Evolutionary conservation across 2,888 invertebrate species (phyloP).

Genomic region (Lasius fuliginosus): DNA sequence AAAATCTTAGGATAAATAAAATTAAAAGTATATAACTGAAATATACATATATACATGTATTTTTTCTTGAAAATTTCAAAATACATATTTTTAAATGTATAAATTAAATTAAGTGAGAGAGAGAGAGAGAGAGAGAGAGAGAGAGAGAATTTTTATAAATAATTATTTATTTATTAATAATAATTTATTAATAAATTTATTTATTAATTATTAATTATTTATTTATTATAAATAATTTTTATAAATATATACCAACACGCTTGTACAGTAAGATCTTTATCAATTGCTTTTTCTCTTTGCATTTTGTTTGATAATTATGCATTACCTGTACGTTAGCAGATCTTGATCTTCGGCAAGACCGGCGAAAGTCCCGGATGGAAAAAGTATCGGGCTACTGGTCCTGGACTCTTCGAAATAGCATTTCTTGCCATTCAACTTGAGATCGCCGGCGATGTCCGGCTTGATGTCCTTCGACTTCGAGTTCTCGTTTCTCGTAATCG

Average conservation of each 20-base stretch:
- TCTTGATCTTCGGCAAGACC: constrained; percentile 83
- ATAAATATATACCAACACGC: background rate
- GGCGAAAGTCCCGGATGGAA: constrained; percentile 78
- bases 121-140: background rate
- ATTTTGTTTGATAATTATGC: constrained; percentile 11
- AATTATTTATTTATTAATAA: too few species aligned
- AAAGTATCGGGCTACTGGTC: constrained; percentile 79
- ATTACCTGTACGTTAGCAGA: constrained; percentile 80
- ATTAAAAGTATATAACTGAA: background rate
- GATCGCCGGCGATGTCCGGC: constrained; percentile 64
- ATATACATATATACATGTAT: background rate
- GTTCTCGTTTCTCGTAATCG: constrained; percentile 47
- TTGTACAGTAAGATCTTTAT: background rate
- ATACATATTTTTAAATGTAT: too few species aligned
- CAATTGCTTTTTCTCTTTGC: background rate
- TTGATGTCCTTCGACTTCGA: constrained; percentile 27
- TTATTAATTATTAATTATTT: too few species aligned
- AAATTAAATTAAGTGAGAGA: too few species aligned
- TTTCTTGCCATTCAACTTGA: constrained; percentile 82
- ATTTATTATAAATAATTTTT: background rate
- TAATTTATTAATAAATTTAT: too few species aligned
- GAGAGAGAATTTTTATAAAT: too few species aligned
- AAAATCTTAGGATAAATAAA: background rate
- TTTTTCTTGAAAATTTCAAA: background rate
- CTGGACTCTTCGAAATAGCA: constrained; percentile 82